Evolutionary conservation across 2,797 vertebrate genomes (phyloP).

Genomic region (Argya squamiceps): DNA sequence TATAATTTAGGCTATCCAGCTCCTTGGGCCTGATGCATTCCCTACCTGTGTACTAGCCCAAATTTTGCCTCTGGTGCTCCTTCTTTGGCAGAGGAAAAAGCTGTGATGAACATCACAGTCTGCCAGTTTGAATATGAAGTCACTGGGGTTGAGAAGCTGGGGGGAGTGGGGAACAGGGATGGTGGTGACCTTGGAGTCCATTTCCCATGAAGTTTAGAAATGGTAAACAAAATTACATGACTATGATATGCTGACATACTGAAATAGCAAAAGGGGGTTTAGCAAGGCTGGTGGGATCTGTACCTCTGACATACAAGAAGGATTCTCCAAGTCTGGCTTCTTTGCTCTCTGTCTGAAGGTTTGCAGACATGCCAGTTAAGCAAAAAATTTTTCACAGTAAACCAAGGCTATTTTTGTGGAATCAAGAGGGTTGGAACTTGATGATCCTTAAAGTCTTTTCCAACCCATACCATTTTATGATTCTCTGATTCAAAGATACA

Average conservation of each 20-base stretch:
- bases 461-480: not conserved
- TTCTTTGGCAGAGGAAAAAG: not conserved
- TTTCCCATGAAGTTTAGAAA: not conserved
- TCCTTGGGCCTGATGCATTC: not conserved
- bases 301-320: not conserved
- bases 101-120: not conserved
- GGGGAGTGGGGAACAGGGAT: accelerated
- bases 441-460: not conserved
- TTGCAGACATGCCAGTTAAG: not conserved
- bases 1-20: not conserved
- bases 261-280: not conserved
- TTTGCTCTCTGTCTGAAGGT: not conserved
- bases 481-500: not conserved
- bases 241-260: not conserved
- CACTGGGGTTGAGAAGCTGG: not conserved
- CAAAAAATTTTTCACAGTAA: not conserved
- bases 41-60: not conserved
- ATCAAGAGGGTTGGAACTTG: not conserved
- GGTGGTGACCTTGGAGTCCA: not conserved
- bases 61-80: not conserved
- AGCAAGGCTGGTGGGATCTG: not conserved
- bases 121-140: not conserved
- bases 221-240: not conserved
- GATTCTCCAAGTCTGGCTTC: not conserved
- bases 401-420: not conserved